Evolutionary conservation across 2,888 invertebrate species (phyloP).

Genomic region (Lapara coniferarum): DNA sequence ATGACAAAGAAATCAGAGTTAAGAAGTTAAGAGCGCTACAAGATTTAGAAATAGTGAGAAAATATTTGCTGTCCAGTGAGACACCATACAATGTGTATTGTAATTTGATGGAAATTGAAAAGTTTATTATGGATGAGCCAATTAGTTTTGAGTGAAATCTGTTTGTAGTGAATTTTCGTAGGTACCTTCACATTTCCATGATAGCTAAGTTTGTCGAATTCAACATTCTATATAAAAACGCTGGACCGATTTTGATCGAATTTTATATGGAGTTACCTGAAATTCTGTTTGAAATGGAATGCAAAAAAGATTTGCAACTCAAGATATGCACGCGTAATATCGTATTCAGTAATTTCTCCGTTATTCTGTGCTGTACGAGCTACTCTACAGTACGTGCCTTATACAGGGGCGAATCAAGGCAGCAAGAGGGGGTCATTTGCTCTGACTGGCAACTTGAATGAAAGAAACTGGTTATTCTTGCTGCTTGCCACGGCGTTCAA

Average conservation of each 20-base stretch:
- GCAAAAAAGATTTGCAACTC: too few relatives aligned
- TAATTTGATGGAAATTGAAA: conserved; percentile 51
- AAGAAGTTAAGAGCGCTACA: conserved; percentile 46
- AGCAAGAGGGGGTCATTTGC: neutral
- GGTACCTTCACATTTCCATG: too few relatives aligned
- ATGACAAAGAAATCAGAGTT: conserved; percentile 44
- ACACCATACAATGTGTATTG: conserved; percentile 45
- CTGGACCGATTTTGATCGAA: too few relatives aligned
- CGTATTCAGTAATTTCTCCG: too few relatives aligned
- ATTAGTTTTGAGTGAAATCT: conserved; percentile 28
- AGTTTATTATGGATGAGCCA: conserved; percentile 40
- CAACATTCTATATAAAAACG: too few relatives aligned
- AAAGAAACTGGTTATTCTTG: too few relatives aligned
- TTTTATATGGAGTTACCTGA: too few relatives aligned
- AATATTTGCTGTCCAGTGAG: conserved; percentile 44
- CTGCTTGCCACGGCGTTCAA: too few relatives aligned
- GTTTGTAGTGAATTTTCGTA: neutral
- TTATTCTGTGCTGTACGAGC: too few relatives aligned
- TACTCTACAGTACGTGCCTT: neutral
- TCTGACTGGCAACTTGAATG: neutral
- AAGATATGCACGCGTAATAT: too few relatives aligned
- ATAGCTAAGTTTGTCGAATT: too few relatives aligned
- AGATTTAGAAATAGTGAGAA: conserved; percentile 51
- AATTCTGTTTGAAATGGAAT: too few relatives aligned
- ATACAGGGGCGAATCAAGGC: neutral